Evolutionary conservation across 2,113 vertebrate genomes (phyloP).

Genomic region (Takifugu bimaculatus): DNA sequence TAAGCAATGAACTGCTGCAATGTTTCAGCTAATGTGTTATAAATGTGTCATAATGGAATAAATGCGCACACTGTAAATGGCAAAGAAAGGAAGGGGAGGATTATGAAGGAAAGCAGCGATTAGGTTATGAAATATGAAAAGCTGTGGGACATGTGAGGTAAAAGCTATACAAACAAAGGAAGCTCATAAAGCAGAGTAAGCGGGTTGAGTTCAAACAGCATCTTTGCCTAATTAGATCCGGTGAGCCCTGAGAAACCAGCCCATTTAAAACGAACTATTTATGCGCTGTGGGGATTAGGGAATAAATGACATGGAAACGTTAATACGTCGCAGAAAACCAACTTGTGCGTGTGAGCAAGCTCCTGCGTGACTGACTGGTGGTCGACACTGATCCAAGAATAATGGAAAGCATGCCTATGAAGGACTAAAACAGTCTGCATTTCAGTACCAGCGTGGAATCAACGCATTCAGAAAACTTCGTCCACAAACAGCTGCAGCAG

Average conservation of each 20-base stretch:
- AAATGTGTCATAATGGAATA: neutral
- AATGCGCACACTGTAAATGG: neutral
- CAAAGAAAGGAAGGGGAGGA: neutral
- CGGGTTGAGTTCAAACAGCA: slow-evolving; percentile 51
- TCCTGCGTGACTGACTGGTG: slow-evolving; percentile 11
- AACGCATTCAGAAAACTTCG: slow-evolving; percentile 47
- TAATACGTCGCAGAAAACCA: slow-evolving; percentile 10
- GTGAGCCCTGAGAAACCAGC: slow-evolving; percentile 34
- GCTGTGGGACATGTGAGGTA: slow-evolving; percentile 36
- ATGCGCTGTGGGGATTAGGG: slow-evolving; percentile 10
- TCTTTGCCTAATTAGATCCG: slow-evolving; percentile 44
- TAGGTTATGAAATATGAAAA: slow-evolving; percentile 5
- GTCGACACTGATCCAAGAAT: slow-evolving; percentile 5
- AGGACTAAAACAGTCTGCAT: neutral
- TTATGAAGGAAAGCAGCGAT: slow-evolving; percentile 19
- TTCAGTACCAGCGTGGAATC: slow-evolving; percentile 18
- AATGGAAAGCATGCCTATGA: neutral
- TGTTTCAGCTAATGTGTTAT: neutral
- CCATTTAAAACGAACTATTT: slow-evolving; percentile 23
- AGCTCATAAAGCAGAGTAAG: slow-evolving; percentile 34
- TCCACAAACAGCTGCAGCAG: slow-evolving; percentile 26
- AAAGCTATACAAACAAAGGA: slow-evolving; percentile 49
- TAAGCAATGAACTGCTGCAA: neutral
- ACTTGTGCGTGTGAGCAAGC: slow-evolving; percentile 1
- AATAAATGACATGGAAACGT: slow-evolving; percentile 35